Evolutionary conservation across 64 coral and sea anemone genomes (phyloP), one percentile per base, ranked within the genome.

Genomic region (Stichodactyla mertensii): DNA sequence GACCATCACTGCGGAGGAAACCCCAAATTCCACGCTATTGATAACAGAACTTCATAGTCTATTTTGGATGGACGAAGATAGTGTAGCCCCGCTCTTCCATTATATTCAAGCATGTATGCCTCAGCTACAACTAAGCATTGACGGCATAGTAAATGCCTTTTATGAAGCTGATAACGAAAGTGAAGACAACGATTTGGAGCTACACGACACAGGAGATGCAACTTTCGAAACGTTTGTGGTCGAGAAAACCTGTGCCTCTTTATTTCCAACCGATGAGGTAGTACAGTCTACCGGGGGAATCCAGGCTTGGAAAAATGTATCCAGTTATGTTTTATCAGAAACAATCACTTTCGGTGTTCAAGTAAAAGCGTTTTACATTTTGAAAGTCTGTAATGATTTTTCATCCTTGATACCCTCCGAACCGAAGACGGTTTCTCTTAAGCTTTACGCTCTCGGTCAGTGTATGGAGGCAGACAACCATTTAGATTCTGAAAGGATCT

Each of bases 371-470:
- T 77, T 90, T 53, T 81, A 97, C 28, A 93, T 57, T n/a, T 56
- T 97, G 18, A 87, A 87, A 52, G 85, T 93, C 31, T 97, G 94
- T 87, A 51, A 93, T 52, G 94, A 97, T 64, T 97, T 90, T 81
- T 84, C 86, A 15, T 88, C 66, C 9, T 86, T 97, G 45, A 8
- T 93, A 36, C 85, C 79, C 23, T 88, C 89, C 19, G 31, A 77
- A 27, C 64, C 91, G 16, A 86, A 93, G 15, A 52, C 80, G 6
- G 86, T 89, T 87, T 85, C 94, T 16, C 56, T 0, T 31, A 31
- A 1, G 28, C 36, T 97, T 53, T 97, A 93, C 10, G 84, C 80
- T 27, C 66, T 97, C 64, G 94, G 91, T 18, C 64, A 84, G 52
- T 70, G 61, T 51, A 66, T 86, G 16, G 69, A 77, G 4, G 85